These are phyloP conservation scores for Marmota monax DNA, from an alignment of 2,113 vertebrate species.

Conservation along the genomic window DNA sequence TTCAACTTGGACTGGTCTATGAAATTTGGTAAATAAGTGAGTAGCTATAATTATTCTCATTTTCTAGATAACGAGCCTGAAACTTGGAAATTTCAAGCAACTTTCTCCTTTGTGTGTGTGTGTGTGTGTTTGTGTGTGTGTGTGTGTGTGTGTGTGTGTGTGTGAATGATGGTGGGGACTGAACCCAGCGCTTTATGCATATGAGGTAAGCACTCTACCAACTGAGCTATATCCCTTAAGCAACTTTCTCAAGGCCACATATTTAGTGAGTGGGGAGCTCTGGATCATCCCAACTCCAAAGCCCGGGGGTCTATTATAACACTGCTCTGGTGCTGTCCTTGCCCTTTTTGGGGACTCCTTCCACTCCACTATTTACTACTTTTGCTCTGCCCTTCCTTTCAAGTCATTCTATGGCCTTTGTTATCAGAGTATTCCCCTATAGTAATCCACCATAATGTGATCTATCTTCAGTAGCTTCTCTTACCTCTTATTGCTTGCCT, in stretches of 20 bases:
- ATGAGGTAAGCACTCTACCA: too few species aligned
- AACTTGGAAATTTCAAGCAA: not conserved
- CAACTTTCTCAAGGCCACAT: not conserved
- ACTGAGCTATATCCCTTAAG: not conserved
- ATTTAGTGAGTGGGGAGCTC: not conserved
- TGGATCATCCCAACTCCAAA: not conserved
- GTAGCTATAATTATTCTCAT: not conserved
- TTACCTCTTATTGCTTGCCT: not conserved
- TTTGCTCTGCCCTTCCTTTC: not conserved
- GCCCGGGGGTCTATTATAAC: not conserved
- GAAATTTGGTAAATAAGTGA: not conserved
- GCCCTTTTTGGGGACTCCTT: not conserved
- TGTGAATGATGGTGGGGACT: too few species aligned
- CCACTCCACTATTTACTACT: not conserved
- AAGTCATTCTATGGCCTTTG: not conserved
- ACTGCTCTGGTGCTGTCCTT: not conserved
- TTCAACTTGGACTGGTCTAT: not conserved
- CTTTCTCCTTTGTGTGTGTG: not conserved
- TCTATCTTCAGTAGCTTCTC: not conserved
- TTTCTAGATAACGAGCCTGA: not conserved
- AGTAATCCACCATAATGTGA: not conserved
- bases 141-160: too few species aligned
- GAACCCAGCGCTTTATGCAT: too few species aligned
- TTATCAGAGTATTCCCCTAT: not conserved
- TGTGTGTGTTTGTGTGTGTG: too few species aligned